A percentile compares a stretch with the other conserved stretches of the same genome.
These are phyloP conservation scores for Platycheirus albimanus DNA, from an alignment of 2,888 invertebrate species.

Conservation along the genomic window DNA sequence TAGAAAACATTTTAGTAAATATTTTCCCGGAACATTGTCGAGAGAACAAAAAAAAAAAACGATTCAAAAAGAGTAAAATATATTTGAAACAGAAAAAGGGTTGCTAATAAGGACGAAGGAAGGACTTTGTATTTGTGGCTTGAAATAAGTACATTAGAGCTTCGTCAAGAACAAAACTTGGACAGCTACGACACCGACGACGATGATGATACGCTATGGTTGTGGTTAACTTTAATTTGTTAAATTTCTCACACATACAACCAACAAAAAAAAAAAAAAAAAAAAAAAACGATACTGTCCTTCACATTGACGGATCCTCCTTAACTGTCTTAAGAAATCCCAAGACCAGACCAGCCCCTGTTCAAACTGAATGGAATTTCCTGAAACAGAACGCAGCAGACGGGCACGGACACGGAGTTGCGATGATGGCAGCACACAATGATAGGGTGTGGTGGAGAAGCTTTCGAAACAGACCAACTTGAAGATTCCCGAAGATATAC, in stretches of 20 bases:
- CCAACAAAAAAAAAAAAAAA: no score
- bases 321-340: neutral
- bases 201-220: neutral
- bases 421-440: no score
- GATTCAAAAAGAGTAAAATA: neutral
- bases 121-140: neutral
- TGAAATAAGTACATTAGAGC: neutral
- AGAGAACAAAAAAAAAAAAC: neutral
- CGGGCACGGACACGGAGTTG: neutral
- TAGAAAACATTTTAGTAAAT: constrained; percentile 64
- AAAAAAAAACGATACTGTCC: neutral
- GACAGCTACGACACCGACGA: no score
- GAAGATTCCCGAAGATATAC: constrained; percentile 10
- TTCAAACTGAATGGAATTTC: constrained; percentile 19
- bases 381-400: constrained; percentile 3
- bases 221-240: neutral
- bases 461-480: constrained; percentile 8
- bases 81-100: neutral
- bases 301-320: constrained; percentile 17
- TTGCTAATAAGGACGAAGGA: neutral
- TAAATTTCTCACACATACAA: constrained; percentile 3
- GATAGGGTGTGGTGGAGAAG: neutral
- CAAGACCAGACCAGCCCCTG: no score
- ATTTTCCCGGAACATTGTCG: neutral
- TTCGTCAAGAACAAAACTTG: neutral